These are phyloP conservation scores for Zosterops japonicus DNA, from an alignment of 2,113 vertebrate genomes.

Conservation along the genomic window DNA sequence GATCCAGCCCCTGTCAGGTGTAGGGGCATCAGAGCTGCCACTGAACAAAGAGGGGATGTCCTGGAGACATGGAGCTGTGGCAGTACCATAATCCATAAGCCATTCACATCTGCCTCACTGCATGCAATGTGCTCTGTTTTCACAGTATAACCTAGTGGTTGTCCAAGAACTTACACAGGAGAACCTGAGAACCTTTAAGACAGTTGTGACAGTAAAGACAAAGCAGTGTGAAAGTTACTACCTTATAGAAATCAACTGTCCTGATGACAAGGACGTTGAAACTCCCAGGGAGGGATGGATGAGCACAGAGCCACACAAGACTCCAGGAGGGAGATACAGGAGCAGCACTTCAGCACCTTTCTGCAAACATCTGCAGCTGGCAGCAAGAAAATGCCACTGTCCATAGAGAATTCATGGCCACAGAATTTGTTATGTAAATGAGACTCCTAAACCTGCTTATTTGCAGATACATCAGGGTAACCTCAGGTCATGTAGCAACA, in stretches of 20 bases:
- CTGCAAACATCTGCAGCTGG: not conserved
- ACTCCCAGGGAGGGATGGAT: not conserved
- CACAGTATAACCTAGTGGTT: not conserved
- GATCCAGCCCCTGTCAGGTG: rapidly evolving
- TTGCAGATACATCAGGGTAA: not conserved
- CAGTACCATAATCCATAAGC: not conserved
- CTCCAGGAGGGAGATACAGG: not conserved
- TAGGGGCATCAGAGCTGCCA: not conserved
- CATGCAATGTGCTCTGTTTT: not conserved
- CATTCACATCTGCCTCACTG: rapidly evolving
- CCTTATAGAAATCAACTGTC: not conserved
- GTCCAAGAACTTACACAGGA: rapidly evolving
- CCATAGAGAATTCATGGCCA: not conserved
- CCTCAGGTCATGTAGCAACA: not conserved
- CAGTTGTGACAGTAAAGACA: not conserved
- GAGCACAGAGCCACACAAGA: not conserved
- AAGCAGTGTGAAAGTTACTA: not conserved
- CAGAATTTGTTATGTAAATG: not conserved
- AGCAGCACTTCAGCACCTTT: not conserved
- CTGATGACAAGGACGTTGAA: not conserved
- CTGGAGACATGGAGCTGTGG: not conserved
- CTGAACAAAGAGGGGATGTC: not conserved
- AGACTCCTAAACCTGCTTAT: not conserved
- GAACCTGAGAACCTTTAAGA: not conserved
- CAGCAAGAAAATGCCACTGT: not conserved